Evolutionary conservation across 1,140 invertebrate genomes (phyloP), one percentile per base, ranked within the genome.

Genomic region (Oscheius sp.): DNA sequence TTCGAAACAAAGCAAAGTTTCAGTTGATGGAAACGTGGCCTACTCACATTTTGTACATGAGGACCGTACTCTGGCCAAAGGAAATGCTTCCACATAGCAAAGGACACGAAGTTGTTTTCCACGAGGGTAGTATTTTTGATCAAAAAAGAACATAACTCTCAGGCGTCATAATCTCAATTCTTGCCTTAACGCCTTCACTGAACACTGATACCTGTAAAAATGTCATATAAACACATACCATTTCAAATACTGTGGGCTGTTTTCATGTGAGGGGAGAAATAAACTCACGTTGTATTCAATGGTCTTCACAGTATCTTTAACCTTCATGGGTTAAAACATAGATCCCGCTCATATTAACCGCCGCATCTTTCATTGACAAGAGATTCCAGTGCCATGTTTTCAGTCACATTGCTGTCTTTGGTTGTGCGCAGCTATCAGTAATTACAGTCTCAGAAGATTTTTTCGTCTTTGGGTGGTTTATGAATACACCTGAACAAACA

Each of bases 291-390:
- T 55, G 49, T 20, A 55, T 23, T 55, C 49, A 23, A 55, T 26
- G 15, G 49, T 55, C 28, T 55, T 55, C 49, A 55, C 49, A 7
- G 49, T 55, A 26, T 55, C 49, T n/a, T n/a, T n/a, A n/a, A n/a
- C n/a, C n/a, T n/a, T n/a, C n/a, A n/a, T n/a, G n/a, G n/a, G n/a
- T n/a, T n/a, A n/a, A n/a, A n/a, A n/a, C n/a, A n/a, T n/a, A n/a
- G 15, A 55, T 7, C 4, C 49, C 49, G 23, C 49, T 55, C 7
- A 26, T 20, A 55, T 55, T 55, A 26, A 26, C 28, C 23, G 7
- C 28, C 7, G 49, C 49, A 23, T 55, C 49, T 23, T 23, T 7
- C 7, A 55, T 26, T 7, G 49, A 20, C 49, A 55, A 55, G n/a
- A 13, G 49, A 20, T 23, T 55, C 49, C 7, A 26, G 4, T 23